phyloP scores from a whole-genome alignment of 1,140 invertebrate species.

The Phymorhynchus buccinoides region DNA sequence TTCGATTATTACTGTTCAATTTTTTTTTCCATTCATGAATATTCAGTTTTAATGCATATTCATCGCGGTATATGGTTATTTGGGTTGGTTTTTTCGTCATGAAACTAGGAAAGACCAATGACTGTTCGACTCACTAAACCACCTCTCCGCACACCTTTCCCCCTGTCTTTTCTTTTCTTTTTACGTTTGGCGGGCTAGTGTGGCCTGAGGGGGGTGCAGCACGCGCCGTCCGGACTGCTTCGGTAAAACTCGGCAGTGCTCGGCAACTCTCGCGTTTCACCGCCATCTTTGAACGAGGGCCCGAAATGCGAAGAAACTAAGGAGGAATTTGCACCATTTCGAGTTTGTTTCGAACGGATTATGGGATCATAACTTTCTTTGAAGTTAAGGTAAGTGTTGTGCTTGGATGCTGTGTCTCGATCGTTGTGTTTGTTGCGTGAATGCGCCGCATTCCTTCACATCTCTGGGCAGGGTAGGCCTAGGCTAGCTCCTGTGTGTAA shows the following conservation, averaged over 20 bases:
- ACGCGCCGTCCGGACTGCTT: constrained; percentile 38
- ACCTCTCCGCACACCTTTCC: neutral
- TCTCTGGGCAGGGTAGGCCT: too few species aligned
- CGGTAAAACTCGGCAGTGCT: constrained; percentile 33
- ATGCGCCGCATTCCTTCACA: constrained; percentile 40
- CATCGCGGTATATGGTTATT: too few species aligned
- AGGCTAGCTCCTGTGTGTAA: neutral
- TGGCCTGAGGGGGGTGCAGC: constrained; percentile 32
- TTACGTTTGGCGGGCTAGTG: constrained; percentile 26
- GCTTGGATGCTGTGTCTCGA: constrained; percentile 16
- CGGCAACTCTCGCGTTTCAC: constrained; percentile 46
- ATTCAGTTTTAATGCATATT: too few species aligned
- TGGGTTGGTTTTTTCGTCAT: too few species aligned
- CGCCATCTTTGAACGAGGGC: constrained; percentile 48
- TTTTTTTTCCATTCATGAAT: too few species aligned
- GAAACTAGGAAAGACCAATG: neutral
- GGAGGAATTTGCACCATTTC: constrained; percentile 37
- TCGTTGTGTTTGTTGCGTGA: neutral
- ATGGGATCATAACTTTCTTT: constrained; percentile 43
- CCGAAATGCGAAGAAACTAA: constrained; percentile 36
- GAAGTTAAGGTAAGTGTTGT: constrained; percentile 40
- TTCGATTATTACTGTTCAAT: too few species aligned
- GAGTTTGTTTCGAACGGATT: constrained; percentile 44
- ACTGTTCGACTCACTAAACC: constrained; percentile 12
- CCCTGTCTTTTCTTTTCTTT: neutral